phyloP scores from a whole-genome alignment of 2,797 vertebrate species.

The Pseudotriccus pelzelni region DNA sequence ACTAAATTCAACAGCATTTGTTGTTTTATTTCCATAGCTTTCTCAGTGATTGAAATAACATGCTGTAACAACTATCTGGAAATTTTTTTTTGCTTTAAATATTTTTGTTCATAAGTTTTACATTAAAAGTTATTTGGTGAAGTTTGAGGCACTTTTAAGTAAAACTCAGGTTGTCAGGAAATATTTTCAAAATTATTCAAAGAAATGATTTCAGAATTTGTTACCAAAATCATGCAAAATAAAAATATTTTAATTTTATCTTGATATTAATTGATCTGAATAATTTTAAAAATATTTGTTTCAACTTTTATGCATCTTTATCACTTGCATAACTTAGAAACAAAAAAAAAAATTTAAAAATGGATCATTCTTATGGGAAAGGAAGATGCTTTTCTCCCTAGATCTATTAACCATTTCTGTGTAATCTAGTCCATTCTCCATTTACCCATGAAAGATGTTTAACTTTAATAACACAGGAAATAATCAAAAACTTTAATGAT shows the following conservation, averaged over 20 bases:
- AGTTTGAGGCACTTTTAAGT: background rate
- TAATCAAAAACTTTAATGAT: background rate
- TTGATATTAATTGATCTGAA: background rate
- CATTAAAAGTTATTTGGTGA: background rate
- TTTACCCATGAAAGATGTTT: background rate
- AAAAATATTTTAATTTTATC: background rate
- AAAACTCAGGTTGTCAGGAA: background rate
- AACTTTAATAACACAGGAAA: background rate
- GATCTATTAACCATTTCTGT: background rate
- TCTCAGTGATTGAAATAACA: background rate
- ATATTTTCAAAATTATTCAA: background rate
- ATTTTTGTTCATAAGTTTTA: background rate
- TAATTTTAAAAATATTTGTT: background rate
- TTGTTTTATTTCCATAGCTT: background rate
- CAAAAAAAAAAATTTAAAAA: background rate
- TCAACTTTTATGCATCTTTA: background rate
- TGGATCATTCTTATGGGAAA: background rate
- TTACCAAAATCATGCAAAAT: background rate
- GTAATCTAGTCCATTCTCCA: background rate
- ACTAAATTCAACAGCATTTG: background rate
- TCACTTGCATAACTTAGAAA: background rate
- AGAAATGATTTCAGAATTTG: background rate
- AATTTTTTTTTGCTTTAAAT: background rate
- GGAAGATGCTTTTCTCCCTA: background rate
- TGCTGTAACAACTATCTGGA: background rate